A percentile compares a stretch with the other conserved stretches of the same genome.
Evolutionary conservation across 2,797 vertebrate species (phyloP).

Genomic region (Epinephelus awoara): DNA sequence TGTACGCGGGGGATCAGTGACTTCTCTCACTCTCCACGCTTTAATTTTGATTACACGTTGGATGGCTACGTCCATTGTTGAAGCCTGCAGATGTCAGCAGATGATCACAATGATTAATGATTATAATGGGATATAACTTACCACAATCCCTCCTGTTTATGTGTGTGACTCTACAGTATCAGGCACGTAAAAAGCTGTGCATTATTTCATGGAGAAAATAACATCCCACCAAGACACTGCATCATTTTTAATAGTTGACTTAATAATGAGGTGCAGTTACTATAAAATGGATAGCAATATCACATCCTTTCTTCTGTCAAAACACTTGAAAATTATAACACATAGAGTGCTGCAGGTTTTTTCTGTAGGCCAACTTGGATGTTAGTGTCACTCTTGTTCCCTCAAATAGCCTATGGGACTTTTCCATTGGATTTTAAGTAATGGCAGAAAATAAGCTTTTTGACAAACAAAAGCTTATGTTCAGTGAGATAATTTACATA

Average conservation of each 20-base stretch:
- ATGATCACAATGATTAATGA: constrained; percentile 51
- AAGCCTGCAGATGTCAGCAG: constrained; percentile 37
- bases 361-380: too few relatives aligned
- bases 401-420: too few relatives aligned
- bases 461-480: too few relatives aligned
- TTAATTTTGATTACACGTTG: constrained; percentile 26
- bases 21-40: constrained; percentile 32
- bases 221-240: background rate
- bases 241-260: background rate
- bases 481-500: too few relatives aligned
- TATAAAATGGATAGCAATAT: background rate
- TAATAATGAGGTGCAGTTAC: background rate
- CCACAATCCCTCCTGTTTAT: background rate
- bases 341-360: too few relatives aligned
- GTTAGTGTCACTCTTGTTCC: too few relatives aligned
- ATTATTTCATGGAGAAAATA: background rate
- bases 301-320: background rate
- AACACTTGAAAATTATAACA: background rate
- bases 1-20: constrained; percentile 16
- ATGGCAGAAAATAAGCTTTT: too few relatives aligned
- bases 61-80: constrained; percentile 5
- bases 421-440: too few relatives aligned
- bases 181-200: constrained; percentile 11
- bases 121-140: constrained; percentile 4
- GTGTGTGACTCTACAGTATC: background rate